Evolutionary conservation across 2,888 invertebrate genomes (phyloP).

Genomic region (Cryptus viduatorius): DNA sequence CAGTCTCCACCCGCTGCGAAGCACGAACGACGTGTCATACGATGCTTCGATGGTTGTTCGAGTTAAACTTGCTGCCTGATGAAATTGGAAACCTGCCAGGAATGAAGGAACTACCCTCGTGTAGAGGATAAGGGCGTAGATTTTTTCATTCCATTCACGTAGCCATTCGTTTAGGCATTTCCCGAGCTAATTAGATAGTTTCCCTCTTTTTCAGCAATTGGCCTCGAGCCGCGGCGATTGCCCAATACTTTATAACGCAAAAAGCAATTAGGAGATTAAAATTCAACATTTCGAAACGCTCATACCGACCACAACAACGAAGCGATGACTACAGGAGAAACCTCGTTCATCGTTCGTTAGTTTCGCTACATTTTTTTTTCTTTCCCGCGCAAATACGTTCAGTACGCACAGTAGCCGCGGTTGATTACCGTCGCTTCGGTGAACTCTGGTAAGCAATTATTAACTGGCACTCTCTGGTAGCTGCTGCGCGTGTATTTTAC

Average conservation of each 20-base stretch:
- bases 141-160: slow-evolving; percentile 13
- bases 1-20: no score
- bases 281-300: slow-evolving; percentile 17
- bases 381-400: not conserved
- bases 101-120: not conserved
- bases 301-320: slow-evolving; percentile 17
- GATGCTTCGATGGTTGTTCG: not conserved
- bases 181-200: slow-evolving; percentile 18
- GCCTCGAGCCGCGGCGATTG: not conserved
- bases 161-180: slow-evolving; percentile 10
- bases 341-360: slow-evolving; percentile 16
- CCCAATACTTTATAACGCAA: slow-evolving; percentile 3
- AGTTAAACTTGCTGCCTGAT: not conserved
- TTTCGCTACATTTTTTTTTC: slow-evolving; percentile 27
- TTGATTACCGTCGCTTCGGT: slow-evolving; percentile 34
- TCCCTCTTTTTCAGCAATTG: not conserved
- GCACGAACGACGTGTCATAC: not conserved
- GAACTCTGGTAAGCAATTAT: slow-evolving; percentile 35
- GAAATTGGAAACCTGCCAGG: not conserved
- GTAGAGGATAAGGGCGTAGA: not conserved
- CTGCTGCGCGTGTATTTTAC: not conserved
- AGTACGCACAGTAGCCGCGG: slow-evolving; percentile 5
- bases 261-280: slow-evolving; percentile 38
- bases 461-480: slow-evolving; percentile 17
- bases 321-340: not conserved